Conservation (phyloP, 2,797 vertebrate species). For the Megaceryle alcyon region DNA sequence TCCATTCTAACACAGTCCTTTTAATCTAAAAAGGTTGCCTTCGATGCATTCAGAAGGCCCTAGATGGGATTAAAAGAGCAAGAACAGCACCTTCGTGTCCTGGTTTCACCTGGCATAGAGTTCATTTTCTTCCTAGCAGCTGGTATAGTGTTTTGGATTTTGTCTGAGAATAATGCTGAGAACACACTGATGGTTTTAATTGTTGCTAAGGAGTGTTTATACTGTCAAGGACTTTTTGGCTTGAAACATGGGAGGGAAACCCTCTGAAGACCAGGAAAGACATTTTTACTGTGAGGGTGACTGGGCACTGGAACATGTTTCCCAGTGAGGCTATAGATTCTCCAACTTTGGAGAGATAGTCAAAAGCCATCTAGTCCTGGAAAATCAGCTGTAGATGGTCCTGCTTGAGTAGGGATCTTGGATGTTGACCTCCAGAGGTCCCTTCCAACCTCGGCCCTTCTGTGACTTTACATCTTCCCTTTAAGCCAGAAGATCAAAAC, state of each 20-base stretch:
- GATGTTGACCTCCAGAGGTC: neutral
- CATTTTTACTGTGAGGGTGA: neutral
- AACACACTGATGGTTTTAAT: neutral
- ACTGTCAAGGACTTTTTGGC: neutral
- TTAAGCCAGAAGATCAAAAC: neutral
- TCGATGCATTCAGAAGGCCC: neutral
- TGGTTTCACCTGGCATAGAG: neutral
- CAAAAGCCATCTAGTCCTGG: neutral
- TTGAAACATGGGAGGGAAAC: neutral
- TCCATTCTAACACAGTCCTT: neutral
- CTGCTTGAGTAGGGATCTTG: neutral
- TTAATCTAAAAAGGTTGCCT: neutral
- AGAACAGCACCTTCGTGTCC: neutral
- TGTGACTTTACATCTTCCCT: neutral
- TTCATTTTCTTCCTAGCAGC: neutral
- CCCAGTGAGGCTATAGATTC: neutral
- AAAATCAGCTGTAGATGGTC: neutral
- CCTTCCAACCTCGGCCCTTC: neutral
- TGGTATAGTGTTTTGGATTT: neutral
- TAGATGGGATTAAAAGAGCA: neutral
- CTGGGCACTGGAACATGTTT: neutral
- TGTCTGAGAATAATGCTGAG: neutral
- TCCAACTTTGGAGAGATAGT: neutral
- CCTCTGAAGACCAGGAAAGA: neutral
- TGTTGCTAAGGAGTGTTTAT: neutral